Evolutionary conservation across 2,888 invertebrate genomes (phyloP), one percentile per base, ranked within the genome.

Genomic region (Epistrophe grossulariae): DNA sequence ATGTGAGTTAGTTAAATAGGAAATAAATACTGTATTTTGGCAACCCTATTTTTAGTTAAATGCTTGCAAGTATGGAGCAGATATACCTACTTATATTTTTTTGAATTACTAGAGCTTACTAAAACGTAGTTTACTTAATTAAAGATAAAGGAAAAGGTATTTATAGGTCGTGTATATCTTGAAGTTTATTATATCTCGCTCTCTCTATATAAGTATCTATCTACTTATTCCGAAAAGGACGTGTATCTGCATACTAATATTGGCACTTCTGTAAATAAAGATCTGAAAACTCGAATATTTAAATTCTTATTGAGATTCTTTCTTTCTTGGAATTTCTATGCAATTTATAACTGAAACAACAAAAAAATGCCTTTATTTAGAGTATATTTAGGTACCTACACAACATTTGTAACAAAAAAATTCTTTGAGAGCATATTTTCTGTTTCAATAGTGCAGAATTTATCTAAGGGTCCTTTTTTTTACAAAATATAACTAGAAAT

Each of bases 121-220:
- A 66, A 24, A 66, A 73, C 68, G 77, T 82, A 64, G 74, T 59
- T 82, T 74, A 71, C 85, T 82, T 87, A 87, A 87, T 87, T 87
- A 82, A 87, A 87, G 85, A 82, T 79, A 79, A 87, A 38, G 28
- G 38, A 28, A 45, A 62, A 11, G 28, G 10, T n/a, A 78, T 83
- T 82, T 87, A 82, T 79, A 74, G 59, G 59, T 59, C 78, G 59
- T 68, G 19, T 50, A 68, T 50, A 68, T 50, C 50, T 50, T 68
- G 8, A 73, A 79, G 70, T 87, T 87, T 82, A 87, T 82, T 87
- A 79, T 64, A 76, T 70, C 62, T 78, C 52, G 57, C 52, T 66
- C 74, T 71, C 64, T 24, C 1, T 24, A 24, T 74, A 73, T 82
- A 64, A 52, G 40, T 43, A 48, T 11, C 48, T 24, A 24, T 48